These are phyloP conservation scores for Uromys caudimaculatus DNA, from an alignment of 2,797 vertebrate genomes.

Conservation along the genomic window DNA sequence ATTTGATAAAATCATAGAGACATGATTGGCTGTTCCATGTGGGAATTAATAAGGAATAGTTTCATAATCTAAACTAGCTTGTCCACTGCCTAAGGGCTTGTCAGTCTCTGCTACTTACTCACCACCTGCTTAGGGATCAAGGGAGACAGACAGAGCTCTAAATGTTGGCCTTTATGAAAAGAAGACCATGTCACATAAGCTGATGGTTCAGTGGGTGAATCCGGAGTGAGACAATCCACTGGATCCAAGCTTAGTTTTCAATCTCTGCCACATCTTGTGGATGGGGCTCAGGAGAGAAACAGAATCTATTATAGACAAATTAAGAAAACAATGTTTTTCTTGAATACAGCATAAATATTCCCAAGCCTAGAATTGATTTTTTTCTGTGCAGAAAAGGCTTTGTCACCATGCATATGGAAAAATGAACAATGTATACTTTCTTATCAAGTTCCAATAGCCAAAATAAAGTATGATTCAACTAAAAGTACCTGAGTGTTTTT, in stretches of 20 bases:
- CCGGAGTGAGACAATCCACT: not conserved
- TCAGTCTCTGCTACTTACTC: not conserved
- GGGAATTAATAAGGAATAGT: not conserved
- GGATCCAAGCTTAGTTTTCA: not conserved
- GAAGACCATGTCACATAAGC: not conserved
- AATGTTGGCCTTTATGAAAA: not conserved
- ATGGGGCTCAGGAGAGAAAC: not conserved
- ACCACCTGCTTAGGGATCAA: not conserved
- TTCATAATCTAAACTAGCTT: too few species aligned
- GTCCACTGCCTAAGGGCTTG: not conserved
- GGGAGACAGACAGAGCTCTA: not conserved
- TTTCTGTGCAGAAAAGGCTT: not conserved
- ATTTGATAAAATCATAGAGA: not conserved
- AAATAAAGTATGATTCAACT: slow-evolving; percentile 1
- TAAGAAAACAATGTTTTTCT: not conserved
- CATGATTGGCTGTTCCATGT: not conserved
- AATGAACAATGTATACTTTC: not conserved
- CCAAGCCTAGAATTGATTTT: slow-evolving; percentile 3
- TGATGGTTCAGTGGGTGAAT: not conserved
- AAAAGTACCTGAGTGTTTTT: slow-evolving; percentile 22
- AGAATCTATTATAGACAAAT: not conserved
- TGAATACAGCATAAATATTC: not conserved
- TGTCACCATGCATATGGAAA: not conserved
- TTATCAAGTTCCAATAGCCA: slow-evolving; percentile 19
- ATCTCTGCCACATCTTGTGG: not conserved